Percentiles rank a stretch among this genome's conserved stretches.
These are phyloP conservation scores for Muscidifurax raptorellus DNA, from an alignment of 1,140 invertebrate species.

Conservation along the genomic window DNA sequence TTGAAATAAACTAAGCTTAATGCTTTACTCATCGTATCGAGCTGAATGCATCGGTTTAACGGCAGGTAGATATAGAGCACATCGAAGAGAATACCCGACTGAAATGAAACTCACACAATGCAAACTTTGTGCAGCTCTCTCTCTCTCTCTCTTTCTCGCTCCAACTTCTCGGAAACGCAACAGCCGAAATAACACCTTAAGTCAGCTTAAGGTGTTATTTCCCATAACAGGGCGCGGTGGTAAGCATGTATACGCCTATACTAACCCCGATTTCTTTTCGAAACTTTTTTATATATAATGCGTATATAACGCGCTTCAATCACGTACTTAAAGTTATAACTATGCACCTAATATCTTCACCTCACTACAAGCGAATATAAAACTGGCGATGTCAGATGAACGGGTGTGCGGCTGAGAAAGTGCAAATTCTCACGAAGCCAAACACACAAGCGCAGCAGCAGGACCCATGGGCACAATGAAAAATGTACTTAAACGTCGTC, in stretches of 20 bases:
- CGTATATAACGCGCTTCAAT: too few species aligned
- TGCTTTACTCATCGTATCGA: not conserved
- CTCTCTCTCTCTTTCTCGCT: not conserved
- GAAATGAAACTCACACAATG: not conserved
- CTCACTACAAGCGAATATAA: too few species aligned
- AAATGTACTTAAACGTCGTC: constrained; percentile 13
- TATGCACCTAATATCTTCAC: too few species aligned
- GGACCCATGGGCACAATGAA: not conserved
- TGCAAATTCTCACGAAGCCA: not conserved
- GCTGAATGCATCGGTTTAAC: too few species aligned
- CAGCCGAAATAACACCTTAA: not conserved
- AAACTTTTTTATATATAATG: not conserved
- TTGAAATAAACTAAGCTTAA: not conserved
- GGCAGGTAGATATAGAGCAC: too few species aligned
- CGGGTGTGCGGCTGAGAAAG: not conserved
- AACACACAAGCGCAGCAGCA: not conserved
- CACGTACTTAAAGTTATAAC: too few species aligned
- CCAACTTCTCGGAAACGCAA: not conserved
- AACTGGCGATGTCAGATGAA: too few species aligned
- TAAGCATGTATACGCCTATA: not conserved
- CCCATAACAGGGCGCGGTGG: not conserved
- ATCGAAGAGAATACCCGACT: not conserved
- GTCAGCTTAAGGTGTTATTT: not conserved
- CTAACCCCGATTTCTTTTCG: not conserved
- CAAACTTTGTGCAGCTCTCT: not conserved